phyloP scores from a whole-genome alignment of 2,797 vertebrate genomes.

The Sebastolobus altivelis region DNA sequence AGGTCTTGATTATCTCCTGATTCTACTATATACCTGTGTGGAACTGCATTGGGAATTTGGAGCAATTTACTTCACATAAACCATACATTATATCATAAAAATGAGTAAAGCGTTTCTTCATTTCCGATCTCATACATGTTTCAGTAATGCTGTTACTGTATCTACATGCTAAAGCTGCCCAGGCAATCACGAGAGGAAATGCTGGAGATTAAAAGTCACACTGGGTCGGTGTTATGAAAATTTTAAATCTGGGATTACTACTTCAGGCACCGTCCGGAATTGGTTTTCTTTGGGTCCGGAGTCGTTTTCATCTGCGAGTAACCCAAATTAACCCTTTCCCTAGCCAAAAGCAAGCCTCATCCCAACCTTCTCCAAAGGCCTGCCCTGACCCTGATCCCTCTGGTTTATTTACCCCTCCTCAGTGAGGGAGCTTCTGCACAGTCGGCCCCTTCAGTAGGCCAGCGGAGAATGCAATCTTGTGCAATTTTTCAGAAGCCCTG shows the following conservation, averaged over 20 bases:
- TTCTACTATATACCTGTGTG: background rate
- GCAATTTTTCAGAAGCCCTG: slow-evolving; percentile 51
- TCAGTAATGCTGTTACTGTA: background rate
- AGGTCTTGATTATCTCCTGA: background rate
- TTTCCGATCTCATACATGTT: slow-evolving; percentile 3
- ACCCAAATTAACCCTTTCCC: slow-evolving; percentile 71
- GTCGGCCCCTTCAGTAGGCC: slow-evolving; percentile 32
- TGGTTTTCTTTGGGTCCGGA: slow-evolving; percentile 65
- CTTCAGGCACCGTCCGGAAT: slow-evolving; percentile 55
- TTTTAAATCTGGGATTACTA: slow-evolving; percentile 61
- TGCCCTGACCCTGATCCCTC: slow-evolving; percentile 49
- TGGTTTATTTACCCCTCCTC: slow-evolving; percentile 39
- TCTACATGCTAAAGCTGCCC: slow-evolving; percentile 9
- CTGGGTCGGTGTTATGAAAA: slow-evolving; percentile 38
- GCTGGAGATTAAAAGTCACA: slow-evolving; percentile 45
- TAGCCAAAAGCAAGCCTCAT: slow-evolving; percentile 45
- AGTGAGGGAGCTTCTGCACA: slow-evolving; percentile 41
- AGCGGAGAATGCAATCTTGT: slow-evolving; percentile 34
- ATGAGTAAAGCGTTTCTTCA: background rate
- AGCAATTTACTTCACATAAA: slow-evolving; percentile 4
- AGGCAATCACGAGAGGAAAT: slow-evolving; percentile 39
- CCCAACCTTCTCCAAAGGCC: slow-evolving; percentile 33
- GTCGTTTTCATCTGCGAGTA: slow-evolving; percentile 57
- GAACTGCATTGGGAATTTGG: background rate
- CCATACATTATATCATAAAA: background rate